Evolutionary conservation across 2,113 vertebrate genomes (phyloP), one percentile per base, ranked within the genome.

Genomic region (Chaetops frenatus): DNA sequence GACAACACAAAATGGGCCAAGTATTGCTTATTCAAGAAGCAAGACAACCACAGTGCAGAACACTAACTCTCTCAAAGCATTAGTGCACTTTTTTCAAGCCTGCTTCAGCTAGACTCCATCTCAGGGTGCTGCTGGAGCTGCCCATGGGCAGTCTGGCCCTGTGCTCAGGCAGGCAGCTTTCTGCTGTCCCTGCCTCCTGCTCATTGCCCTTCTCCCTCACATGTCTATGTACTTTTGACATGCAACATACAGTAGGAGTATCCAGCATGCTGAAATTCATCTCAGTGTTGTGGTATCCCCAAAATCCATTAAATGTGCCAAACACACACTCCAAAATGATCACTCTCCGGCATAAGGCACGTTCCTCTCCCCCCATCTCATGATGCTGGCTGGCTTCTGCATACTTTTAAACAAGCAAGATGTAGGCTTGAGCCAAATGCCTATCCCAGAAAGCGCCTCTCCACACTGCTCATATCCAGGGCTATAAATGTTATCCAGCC

Each of bases 101-200:
- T 64, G 5, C 31, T 71, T 83, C 77, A 83, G 53, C 18, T 53
- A 77, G 35, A 47, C 2, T 11, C 14, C 11, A 6, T 48, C 35
- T 64, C 48, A 60, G 29, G 5, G 33, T 19, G 12, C 47, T 85
- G 47, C 20, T 56, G 42, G 28, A 90, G 50, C 9, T 60, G 29
- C 9, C 15, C 27, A 42, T 2, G 9, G 3, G 8, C 15, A 88
- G 31, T 12, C 21, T 0, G 0, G 67, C 31, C 40, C 31, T 25
- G 23, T 2, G 0, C n/a, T 35, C 38, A 60, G 27, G 29, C 36
- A 79, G 21, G 35, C 25, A 11, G 12, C 24, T 78, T 51, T n/a
- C 64, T 48, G 8, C n/a, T 57, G 36, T 36, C 61, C 70, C 28
- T 57, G 9, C 9, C 24, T 71, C 38, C 36, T 72, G 16, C 40